phyloP scores from a whole-genome alignment of 2,888 invertebrate species.

The Pristionchus maxplancki region DNA sequence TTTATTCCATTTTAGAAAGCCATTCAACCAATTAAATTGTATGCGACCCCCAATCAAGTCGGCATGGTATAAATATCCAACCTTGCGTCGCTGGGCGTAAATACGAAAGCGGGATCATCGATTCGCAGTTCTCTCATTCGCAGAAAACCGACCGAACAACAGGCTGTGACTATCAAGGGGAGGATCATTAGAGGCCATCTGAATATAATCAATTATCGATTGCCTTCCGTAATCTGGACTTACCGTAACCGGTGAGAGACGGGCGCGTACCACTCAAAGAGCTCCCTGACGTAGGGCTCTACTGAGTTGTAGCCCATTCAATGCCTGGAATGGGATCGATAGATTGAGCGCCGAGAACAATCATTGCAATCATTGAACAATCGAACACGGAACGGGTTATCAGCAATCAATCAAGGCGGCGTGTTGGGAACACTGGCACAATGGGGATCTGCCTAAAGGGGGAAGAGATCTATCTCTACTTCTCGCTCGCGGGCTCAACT shows the following conservation, averaged over 20 bases:
- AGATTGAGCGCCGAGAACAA: neutral
- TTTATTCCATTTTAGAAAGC: neutral
- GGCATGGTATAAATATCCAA: conserved; percentile 41
- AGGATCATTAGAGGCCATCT: conserved; percentile 71
- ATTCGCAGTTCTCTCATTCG: conserved; percentile 70
- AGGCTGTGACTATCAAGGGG: conserved; percentile 67
- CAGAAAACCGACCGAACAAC: conserved; percentile 69
- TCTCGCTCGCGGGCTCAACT: conserved; percentile 25
- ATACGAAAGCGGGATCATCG: conserved; percentile 76
- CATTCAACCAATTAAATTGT: neutral
- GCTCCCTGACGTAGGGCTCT: conserved; percentile 69
- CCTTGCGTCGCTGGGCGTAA: conserved; percentile 75
- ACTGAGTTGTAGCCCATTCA: conserved; percentile 66
- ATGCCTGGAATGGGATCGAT: conserved; percentile 35
- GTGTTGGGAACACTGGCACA: neutral
- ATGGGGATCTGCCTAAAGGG: neutral
- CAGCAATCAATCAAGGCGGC: conserved; percentile 7
- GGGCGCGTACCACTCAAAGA: conserved; percentile 74
- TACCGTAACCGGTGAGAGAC: conserved; percentile 46
- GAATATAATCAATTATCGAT: conserved; percentile 30
- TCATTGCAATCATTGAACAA: neutral
- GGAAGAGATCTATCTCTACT: conserved; percentile 14
- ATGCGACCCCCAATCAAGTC: neutral
- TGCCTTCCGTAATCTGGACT: neutral
- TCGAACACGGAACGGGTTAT: conserved; percentile 1